Evolutionary conservation across 2,797 vertebrate species (phyloP).

Genomic region (Eulemur coronatus): DNA sequence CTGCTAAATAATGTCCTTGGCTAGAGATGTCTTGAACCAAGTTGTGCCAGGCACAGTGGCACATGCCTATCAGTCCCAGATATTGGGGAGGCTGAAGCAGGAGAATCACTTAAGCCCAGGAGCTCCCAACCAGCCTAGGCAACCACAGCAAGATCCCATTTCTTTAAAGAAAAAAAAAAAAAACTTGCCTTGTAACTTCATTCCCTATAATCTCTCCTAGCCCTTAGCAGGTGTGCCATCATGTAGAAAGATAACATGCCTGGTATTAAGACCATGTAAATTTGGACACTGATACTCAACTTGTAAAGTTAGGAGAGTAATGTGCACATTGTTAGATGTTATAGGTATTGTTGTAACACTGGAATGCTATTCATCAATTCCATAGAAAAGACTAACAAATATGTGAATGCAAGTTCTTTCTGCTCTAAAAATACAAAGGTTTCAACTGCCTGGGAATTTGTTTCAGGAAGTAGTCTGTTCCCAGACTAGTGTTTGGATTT

Average conservation of each 20-base stretch:
- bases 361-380: not conserved
- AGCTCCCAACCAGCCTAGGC: not conserved
- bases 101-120: not conserved
- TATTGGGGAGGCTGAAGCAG: not conserved
- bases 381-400: not conserved
- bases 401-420: not conserved
- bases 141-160: not conserved
- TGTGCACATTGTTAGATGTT: not conserved
- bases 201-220: not conserved
- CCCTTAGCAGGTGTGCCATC: not conserved
- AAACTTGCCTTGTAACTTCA: not conserved
- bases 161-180: not conserved
- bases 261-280: not conserved
- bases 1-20: not conserved
- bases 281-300: not conserved
- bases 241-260: conserved; percentile 18
- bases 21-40: not conserved
- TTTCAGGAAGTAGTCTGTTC: not conserved
- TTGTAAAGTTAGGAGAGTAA: not conserved
- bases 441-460: not conserved
- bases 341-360: not conserved
- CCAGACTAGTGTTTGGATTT: not conserved
- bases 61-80: not conserved
- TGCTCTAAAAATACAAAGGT: not conserved
- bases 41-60: not conserved